Conservation (phyloP, 2,888 invertebrate genomes). For the Xanthia icteritia region DNA sequence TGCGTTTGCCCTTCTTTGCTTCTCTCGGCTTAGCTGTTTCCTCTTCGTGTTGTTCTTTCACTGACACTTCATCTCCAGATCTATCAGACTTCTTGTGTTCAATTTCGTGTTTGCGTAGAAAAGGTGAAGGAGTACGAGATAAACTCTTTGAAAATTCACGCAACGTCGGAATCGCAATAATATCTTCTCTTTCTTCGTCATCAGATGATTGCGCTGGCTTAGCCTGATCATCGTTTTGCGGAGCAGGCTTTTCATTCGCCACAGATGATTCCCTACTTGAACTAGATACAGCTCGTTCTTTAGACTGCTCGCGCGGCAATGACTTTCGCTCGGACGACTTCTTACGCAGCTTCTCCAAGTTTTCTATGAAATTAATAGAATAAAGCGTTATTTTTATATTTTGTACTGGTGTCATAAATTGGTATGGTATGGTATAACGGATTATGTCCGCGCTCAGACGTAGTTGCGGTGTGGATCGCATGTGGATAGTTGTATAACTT, state of each 20-base stretch:
- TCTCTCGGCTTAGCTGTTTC: slow-evolving; percentile 75
- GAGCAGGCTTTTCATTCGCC: slow-evolving; percentile 80
- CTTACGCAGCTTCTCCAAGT: slow-evolving; percentile 81
- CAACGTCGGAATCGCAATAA: slow-evolving; percentile 81
- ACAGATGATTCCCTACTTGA: slow-evolving; percentile 88
- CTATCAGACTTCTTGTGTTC: slow-evolving; percentile 86
- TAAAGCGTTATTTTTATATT: neutral
- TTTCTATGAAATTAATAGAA: slow-evolving; percentile 74
- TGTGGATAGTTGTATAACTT: neutral
- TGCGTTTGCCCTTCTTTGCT: slow-evolving; percentile 87
- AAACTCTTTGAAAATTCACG: slow-evolving; percentile 93
- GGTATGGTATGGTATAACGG: too few relatives aligned
- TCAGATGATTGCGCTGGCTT: slow-evolving; percentile 83
- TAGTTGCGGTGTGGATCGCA: too few relatives aligned
- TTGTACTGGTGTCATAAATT: neutral
- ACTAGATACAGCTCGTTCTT: slow-evolving; percentile 85
- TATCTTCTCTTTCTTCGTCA: slow-evolving; percentile 85
- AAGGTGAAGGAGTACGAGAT: slow-evolving; percentile 96
- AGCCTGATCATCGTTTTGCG: slow-evolving; percentile 76
- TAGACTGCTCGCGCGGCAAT: slow-evolving; percentile 77
- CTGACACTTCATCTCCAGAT: slow-evolving; percentile 85
- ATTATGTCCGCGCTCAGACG: neutral
- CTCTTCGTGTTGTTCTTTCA: slow-evolving; percentile 87
- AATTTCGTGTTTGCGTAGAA: slow-evolving; percentile 93
- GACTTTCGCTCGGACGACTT: slow-evolving; percentile 83